Conservation (phyloP, 2,888 invertebrate species). For the Nephrotoma guestfalica region DNA sequence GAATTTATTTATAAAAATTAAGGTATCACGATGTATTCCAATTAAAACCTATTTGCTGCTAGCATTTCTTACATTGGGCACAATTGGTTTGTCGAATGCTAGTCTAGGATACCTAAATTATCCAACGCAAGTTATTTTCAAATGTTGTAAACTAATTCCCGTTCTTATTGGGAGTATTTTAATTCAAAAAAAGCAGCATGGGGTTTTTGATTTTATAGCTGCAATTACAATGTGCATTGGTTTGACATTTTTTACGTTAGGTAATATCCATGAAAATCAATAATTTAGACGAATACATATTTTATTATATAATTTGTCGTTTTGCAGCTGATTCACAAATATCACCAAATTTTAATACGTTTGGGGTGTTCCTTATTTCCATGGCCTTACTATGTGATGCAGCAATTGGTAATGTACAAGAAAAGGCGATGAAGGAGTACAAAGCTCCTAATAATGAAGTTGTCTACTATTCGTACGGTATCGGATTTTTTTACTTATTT, state of each 20-base stretch:
- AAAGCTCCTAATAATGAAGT: slow-evolving; percentile 81
- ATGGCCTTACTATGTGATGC: slow-evolving; percentile 87
- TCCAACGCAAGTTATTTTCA: slow-evolving; percentile 94
- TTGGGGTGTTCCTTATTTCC: slow-evolving; percentile 62
- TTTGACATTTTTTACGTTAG: slow-evolving; percentile 79
- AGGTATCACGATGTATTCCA: slow-evolving; percentile 60
- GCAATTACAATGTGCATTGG: slow-evolving; percentile 80
- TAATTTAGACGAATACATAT: neutral
- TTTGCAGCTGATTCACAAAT: slow-evolving; percentile 55
- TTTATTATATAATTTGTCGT: neutral
- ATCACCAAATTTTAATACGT: slow-evolving; percentile 54
- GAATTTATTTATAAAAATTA: slow-evolving; percentile 39
- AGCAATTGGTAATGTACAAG: slow-evolving; percentile 91
- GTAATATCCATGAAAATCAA: slow-evolving; percentile 4
- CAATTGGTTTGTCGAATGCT: slow-evolving; percentile 92
- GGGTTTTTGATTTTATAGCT: slow-evolving; percentile 67
- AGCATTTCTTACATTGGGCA: slow-evolving; percentile 78
- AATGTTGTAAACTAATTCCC: slow-evolving; percentile 93
- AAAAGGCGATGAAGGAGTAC: slow-evolving; percentile 79
- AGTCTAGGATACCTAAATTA: slow-evolving; percentile 91
- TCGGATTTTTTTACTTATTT: slow-evolving; percentile 73
- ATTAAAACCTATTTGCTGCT: slow-evolving; percentile 62
- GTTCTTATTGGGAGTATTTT: slow-evolving; percentile 88
- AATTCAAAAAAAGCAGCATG: slow-evolving; percentile 80
- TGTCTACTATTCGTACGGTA: slow-evolving; percentile 79